These are phyloP conservation scores for Ochropleura plecta DNA, from an alignment of 2,888 invertebrate genomes.

Conservation along the genomic window DNA sequence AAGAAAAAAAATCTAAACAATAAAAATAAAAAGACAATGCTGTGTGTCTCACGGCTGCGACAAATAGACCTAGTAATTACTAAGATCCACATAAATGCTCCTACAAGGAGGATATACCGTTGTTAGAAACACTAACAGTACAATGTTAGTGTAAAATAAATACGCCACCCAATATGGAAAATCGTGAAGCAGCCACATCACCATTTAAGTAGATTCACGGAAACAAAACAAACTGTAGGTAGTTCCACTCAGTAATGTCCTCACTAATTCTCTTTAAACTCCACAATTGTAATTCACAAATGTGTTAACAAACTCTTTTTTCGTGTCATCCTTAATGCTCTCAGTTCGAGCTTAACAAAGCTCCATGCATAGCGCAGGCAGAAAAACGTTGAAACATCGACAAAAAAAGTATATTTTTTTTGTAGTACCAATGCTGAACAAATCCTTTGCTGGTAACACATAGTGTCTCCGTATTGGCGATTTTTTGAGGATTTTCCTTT, in stretches of 20 bases:
- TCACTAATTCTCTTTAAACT: slow-evolving; percentile 48
- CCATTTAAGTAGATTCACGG: slow-evolving; percentile 12
- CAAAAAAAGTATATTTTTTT: slow-evolving; percentile 66
- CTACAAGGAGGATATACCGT: background rate
- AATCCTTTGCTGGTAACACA: slow-evolving; percentile 62
- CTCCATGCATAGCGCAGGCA: slow-evolving; percentile 66
- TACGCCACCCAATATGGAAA: slow-evolving; percentile 2
- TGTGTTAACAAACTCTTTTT: slow-evolving; percentile 52
- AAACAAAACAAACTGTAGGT: slow-evolving; percentile 32
- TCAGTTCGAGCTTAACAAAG: slow-evolving; percentile 73
- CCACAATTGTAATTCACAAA: slow-evolving; percentile 45
- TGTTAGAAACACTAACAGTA: slow-evolving; percentile 1
- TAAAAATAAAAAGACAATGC: background rate
- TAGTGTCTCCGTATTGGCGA: slow-evolving; percentile 53
- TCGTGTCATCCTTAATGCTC: slow-evolving; percentile 71
- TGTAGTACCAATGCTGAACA: slow-evolving; percentile 55
- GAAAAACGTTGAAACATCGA: slow-evolving; percentile 69
- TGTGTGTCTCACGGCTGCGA: too few species aligned
- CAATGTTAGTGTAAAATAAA: slow-evolving; percentile 5
- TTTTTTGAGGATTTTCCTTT: slow-evolving; percentile 68
- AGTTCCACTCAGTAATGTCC: slow-evolving; percentile 34
- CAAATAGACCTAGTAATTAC: too few species aligned
- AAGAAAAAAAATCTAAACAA: too few species aligned
- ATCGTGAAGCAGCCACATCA: slow-evolving; percentile 4
- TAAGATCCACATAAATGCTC: background rate